These are phyloP conservation scores for Carposina sasakii DNA, from an alignment of 1,140 invertebrate species.

Conservation along the genomic window DNA sequence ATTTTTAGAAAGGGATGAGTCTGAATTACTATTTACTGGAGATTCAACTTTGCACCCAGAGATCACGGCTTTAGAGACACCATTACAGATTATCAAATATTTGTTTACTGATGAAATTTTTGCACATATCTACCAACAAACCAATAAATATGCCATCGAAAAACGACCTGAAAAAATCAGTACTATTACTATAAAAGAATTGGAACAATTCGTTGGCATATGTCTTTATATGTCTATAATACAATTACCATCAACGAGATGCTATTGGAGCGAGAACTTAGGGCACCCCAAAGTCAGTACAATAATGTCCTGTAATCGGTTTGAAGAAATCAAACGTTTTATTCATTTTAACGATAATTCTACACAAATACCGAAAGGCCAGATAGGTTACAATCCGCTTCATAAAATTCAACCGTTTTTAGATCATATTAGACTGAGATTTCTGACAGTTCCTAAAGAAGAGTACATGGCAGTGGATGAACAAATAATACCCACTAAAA, in stretches of 20 bases:
- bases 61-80: no score
- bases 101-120: no score
- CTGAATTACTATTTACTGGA: no score
- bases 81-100: no score
- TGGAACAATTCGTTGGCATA: slow-evolving; percentile 33
- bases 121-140: no score
- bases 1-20: no score
- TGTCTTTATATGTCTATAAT: slow-evolving; percentile 26
- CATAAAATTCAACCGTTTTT: slow-evolving; percentile 32
- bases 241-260: slow-evolving; percentile 22
- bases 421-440: slow-evolving; percentile 20
- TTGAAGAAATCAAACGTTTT: slow-evolving; percentile 32
- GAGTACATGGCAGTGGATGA: slow-evolving; percentile 43
- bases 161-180: neutral
- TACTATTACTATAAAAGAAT: slow-evolving; percentile 27
- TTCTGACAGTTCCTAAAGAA: slow-evolving; percentile 33
- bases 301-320: slow-evolving; percentile 31
- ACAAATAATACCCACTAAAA: slow-evolving; percentile 39
- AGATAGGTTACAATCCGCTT: slow-evolving; percentile 14
- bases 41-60: no score
- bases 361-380: slow-evolving; percentile 7
- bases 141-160: no score
- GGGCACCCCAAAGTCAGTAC: slow-evolving; percentile 23
- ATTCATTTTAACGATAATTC: slow-evolving; percentile 34
- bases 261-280: slow-evolving; percentile 25